Percentiles rank a stretch among this genome's conserved stretches.
Evolutionary conservation across 2,113 vertebrate species (phyloP).

Genomic region (Peromyscus polionotus): DNA sequence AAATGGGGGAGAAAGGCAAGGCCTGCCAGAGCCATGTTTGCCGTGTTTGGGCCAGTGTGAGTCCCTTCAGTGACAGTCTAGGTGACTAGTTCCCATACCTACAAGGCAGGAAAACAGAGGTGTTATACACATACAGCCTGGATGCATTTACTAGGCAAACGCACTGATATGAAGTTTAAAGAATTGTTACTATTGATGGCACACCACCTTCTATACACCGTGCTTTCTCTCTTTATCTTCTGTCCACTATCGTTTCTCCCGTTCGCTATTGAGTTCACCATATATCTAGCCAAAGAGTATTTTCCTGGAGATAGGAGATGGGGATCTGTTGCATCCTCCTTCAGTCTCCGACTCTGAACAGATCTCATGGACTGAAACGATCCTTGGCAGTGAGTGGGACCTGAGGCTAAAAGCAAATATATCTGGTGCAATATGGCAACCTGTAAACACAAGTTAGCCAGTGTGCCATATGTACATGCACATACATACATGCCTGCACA

Average conservation of each 20-base stretch:
- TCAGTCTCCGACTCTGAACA: neutral
- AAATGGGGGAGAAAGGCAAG: neutral
- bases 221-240: neutral
- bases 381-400: neutral
- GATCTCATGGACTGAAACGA: neutral
- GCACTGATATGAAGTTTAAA: neutral
- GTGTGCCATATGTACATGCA: fast-evolving
- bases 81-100: neutral
- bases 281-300: neutral
- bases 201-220: neutral
- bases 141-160: neutral
- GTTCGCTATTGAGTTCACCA: neutral
- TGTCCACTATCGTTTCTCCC: neutral
- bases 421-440: no score
- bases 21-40: neutral
- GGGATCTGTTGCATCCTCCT: neutral
- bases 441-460: neutral
- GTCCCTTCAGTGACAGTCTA: neutral
- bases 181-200: neutral
- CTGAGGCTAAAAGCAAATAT: neutral
- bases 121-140: neutral
- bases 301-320: neutral
- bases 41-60: neutral
- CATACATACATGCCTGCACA: neutral
- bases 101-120: neutral